Conservation (phyloP, 2,888 invertebrate genomes). For the Acleris sparsana region DNA sequence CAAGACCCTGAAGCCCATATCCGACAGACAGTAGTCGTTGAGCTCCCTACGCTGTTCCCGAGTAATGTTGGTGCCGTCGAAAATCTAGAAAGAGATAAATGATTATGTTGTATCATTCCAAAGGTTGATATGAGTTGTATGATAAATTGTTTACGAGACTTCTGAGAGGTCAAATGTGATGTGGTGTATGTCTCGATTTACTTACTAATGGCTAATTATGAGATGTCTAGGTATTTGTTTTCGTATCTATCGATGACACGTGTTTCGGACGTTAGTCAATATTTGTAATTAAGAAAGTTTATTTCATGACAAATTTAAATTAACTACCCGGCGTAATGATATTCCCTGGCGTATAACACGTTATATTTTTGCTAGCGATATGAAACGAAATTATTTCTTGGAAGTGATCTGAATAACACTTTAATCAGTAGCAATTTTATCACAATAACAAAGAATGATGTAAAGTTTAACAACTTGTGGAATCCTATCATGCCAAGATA, state of each 20-base stretch:
- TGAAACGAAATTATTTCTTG: too few relatives aligned
- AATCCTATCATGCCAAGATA: too few relatives aligned
- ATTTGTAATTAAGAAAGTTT: background rate
- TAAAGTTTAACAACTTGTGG: too few relatives aligned
- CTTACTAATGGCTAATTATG: constrained; percentile 19
- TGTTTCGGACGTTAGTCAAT: background rate
- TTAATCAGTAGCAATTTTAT: too few relatives aligned
- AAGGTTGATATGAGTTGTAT: too few relatives aligned
- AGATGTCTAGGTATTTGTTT: constrained; percentile 14
- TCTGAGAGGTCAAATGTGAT: constrained; percentile 21
- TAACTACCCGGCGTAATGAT: too few relatives aligned
- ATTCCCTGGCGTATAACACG: too few relatives aligned
- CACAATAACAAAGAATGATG: too few relatives aligned
- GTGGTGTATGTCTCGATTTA: constrained; percentile 17
- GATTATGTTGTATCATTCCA: constrained; percentile 1
- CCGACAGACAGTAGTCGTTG: constrained; percentile 87
- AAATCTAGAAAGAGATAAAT: constrained; percentile 84
- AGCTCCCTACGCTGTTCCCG: constrained; percentile 90
- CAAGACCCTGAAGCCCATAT: constrained; percentile 92
- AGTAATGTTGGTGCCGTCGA: constrained; percentile 97
- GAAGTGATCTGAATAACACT: too few relatives aligned
- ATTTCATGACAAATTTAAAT: too few relatives aligned
- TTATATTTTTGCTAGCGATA: too few relatives aligned
- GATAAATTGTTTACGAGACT: constrained; percentile 19
- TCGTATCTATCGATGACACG: background rate